Base-by-base conservation (phyloP, 2,797 vertebrate species). In the Champsocephalus esox region DNA sequence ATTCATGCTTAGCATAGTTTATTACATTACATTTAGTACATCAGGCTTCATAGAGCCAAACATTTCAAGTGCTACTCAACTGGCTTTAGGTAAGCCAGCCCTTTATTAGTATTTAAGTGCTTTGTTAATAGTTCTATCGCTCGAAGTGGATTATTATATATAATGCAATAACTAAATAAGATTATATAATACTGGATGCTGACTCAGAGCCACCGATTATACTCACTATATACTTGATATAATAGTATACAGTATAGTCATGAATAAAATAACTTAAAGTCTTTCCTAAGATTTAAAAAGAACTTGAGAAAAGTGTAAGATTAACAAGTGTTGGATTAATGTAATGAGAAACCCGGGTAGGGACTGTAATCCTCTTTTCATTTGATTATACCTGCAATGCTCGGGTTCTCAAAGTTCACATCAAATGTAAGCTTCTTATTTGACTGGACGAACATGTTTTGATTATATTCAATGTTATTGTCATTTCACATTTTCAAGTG, bases 361-460 rank as follows among this genome's bases (percentile, higher is more conserved):
- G 44, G 52, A 3, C n/a, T 73, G n/a, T 75, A 67, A 82, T 71
- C 32, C 70, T 64, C 44, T 62, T 28, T 71, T 77, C 57, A 79
- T 71, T 73, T 46, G n/a, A 74, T 77, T 45, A 16, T 46, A 19
- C 67, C 34, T 67, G 62, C 61, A 62, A 68, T 43, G 63, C 79
- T 34, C 17, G 24, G n/a, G n/a, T 63, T 21, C 14, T 38, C 28
- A 60, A 67, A 65, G 44, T 66, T 44, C 28, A 28, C 77, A 77
- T 71, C 3, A 74, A 56, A 75, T 13, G 28, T 16, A 13, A 59
- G 46, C 65, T 57, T 61, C 32, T 19, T 21, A 46, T 46, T 55
- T 55, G 7, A 43, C 49, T 59, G 12, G 48, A 14, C 19, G 34
- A 43, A 74, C 11, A 11, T 43, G 1, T 57, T 9, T 38, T 9